A percentile compares a stretch with the other conserved stretches of the same genome.
These are phyloP conservation scores for Brachynemurus nebulosus DNA, from an alignment of 2,888 invertebrate species.

Conservation along the genomic window DNA sequence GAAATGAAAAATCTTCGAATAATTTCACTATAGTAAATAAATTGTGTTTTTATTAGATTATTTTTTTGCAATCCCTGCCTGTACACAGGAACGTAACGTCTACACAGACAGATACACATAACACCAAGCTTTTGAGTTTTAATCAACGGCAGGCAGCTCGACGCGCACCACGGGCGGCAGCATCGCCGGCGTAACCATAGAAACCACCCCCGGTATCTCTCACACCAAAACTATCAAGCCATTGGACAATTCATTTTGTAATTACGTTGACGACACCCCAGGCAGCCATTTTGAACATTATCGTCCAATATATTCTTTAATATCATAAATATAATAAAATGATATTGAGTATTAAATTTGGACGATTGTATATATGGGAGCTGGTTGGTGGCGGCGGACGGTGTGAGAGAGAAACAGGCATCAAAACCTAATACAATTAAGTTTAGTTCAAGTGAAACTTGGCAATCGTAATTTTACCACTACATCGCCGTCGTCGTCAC, in stretches of 20 bases:
- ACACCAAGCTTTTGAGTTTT: constrained; percentile 5
- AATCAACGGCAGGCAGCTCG: constrained; percentile 7
- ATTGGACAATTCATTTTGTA: constrained; percentile 38
- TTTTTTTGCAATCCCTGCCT: too few species aligned
- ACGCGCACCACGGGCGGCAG: constrained; percentile 26
- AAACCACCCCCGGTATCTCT: constrained; percentile 35
- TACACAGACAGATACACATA: too few species aligned
- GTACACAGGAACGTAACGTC: too few species aligned
- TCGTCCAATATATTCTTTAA: constrained; percentile 1
- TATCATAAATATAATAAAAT: background rate
- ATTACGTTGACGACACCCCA: constrained; percentile 38
- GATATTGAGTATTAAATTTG: constrained; percentile 11
- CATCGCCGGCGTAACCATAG: constrained; percentile 28
- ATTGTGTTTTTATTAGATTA: too few species aligned
- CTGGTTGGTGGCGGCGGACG: constrained; percentile 15
- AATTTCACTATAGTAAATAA: too few species aligned
- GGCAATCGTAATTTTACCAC: constrained; percentile 33
- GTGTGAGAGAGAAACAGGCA: constrained; percentile 30
- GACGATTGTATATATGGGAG: constrained; percentile 21
- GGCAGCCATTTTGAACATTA: constrained; percentile 34
- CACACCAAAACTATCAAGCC: constrained; percentile 35
- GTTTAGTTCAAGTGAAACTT: constrained; percentile 36
- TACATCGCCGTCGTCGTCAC: too few species aligned
- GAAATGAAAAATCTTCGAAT: too few species aligned
- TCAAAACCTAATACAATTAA: constrained; percentile 38